These are phyloP conservation scores for Cyclina sinensis DNA, from an alignment of 1,140 invertebrate genomes.

Conservation along the genomic window DNA sequence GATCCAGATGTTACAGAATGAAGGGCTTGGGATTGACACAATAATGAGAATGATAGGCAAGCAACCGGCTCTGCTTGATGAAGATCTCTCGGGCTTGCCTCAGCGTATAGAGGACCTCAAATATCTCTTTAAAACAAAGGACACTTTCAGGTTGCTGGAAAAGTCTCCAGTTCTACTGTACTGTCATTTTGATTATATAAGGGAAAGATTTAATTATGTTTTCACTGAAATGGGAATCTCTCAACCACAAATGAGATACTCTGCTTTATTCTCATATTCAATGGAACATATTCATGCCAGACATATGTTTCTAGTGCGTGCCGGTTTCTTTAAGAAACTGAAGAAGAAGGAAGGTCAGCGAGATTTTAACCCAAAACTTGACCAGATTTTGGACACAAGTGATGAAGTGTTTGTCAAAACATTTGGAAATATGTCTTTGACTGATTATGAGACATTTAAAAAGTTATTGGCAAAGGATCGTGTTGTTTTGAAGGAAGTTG, in stretches of 20 bases:
- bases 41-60: slow-evolving; percentile 20
- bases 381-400: slow-evolving; percentile 75
- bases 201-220: slow-evolving; percentile 80
- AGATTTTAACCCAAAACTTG: slow-evolving; percentile 78
- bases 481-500: slow-evolving; percentile 15
- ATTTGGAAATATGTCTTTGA: slow-evolving; percentile 74
- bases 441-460: slow-evolving; percentile 78
- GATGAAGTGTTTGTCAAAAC: slow-evolving; percentile 76
- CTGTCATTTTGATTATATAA: slow-evolving; percentile 72
- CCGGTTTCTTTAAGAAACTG: slow-evolving; percentile 76
- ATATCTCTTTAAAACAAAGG: slow-evolving; percentile 69
- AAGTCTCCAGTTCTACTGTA: slow-evolving; percentile 73
- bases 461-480: slow-evolving; percentile 27
- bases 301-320: slow-evolving; percentile 78
- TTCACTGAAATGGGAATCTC: slow-evolving; percentile 78
- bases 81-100: background rate
- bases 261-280: slow-evolving; percentile 76
- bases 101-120: slow-evolving; percentile 63
- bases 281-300: slow-evolving; percentile 76
- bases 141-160: slow-evolving; percentile 66
- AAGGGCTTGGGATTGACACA: slow-evolving; percentile 9
- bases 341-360: slow-evolving; percentile 73
- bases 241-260: slow-evolving; percentile 79
- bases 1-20: background rate
- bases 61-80: background rate